A percentile compares a stretch with the other conserved stretches of the same genome.
phyloP scores from a whole-genome alignment of 2,797 vertebrate species.

The Molossus molossus region DNA sequence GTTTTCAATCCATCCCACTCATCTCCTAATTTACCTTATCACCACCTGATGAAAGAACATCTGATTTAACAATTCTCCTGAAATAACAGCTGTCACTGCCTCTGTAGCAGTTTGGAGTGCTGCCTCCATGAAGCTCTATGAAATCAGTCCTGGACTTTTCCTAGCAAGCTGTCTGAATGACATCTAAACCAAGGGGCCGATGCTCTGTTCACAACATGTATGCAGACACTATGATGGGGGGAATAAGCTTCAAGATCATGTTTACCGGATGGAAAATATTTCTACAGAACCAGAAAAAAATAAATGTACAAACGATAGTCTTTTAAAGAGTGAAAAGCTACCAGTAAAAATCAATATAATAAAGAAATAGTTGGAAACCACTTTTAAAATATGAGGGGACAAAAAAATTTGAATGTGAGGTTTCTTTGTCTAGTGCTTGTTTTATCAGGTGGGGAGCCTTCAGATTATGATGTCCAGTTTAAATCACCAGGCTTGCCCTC shows the following conservation, averaged over 20 bases:
- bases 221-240: neutral
- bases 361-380: neutral
- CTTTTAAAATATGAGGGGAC: neutral
- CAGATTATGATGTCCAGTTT: neutral
- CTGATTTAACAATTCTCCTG: neutral
- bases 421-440: neutral
- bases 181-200: neutral
- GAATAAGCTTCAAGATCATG: constrained; percentile 1
- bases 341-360: constrained; percentile 34
- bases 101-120: neutral
- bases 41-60: neutral
- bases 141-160: neutral
- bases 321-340: neutral
- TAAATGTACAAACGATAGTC: neutral
- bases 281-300: neutral
- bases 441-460: neutral
- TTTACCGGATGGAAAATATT: constrained; percentile 28
- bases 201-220: neutral
- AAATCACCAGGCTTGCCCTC: neutral
- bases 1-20: neutral
- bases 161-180: neutral
- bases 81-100: neutral
- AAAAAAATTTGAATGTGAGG: neutral
- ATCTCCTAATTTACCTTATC: neutral
- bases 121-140: neutral